Conservation (phyloP, 1,140 invertebrate genomes). For the Drosophila yakuba region DNA sequence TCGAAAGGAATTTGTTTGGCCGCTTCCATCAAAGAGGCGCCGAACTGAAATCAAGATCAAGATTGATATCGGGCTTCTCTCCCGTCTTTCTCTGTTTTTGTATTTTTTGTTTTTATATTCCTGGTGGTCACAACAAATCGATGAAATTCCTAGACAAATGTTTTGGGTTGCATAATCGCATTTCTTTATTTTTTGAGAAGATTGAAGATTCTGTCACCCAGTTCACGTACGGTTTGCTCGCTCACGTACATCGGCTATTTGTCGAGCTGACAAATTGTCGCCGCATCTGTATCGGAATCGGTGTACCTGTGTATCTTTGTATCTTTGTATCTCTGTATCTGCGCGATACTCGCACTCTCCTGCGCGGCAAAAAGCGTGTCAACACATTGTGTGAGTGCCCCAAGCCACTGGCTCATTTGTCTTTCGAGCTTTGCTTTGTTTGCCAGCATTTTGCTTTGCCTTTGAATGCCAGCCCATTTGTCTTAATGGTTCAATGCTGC, state of each 20-base stretch:
- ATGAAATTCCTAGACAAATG: slow-evolving; percentile 55
- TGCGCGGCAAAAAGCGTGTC: slow-evolving; percentile 64
- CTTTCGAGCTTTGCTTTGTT: slow-evolving; percentile 61
- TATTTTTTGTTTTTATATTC: slow-evolving; percentile 1
- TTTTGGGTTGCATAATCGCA: slow-evolving; percentile 49
- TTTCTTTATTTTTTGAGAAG: slow-evolving; percentile 32
- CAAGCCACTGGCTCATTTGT: slow-evolving; percentile 70
- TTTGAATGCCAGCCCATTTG: slow-evolving; percentile 65
- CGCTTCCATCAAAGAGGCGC: slow-evolving; percentile 75
- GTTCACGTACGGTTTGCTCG: slow-evolving; percentile 66
- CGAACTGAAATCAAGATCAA: slow-evolving; percentile 81
- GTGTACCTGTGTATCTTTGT: slow-evolving; percentile 40
- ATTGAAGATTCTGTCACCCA: slow-evolving; percentile 67
- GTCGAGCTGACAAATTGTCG: slow-evolving; percentile 70
- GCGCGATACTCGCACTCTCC: slow-evolving; percentile 48
- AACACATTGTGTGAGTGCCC: slow-evolving; percentile 67
- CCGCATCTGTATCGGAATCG: slow-evolving; percentile 39
- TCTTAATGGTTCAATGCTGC: slow-evolving; percentile 71
- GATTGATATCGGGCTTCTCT: slow-evolving; percentile 69
- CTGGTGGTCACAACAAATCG: slow-evolving; percentile 53
- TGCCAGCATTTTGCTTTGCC: slow-evolving; percentile 42
- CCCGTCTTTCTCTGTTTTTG: slow-evolving; percentile 22
- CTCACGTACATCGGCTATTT: slow-evolving; percentile 71
- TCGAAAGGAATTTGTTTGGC: slow-evolving; percentile 61
- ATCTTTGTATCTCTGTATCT: slow-evolving; percentile 54